Evolutionary conservation across 1,140 invertebrate species (phyloP).

Genomic region (Batillaria attramentaria): DNA sequence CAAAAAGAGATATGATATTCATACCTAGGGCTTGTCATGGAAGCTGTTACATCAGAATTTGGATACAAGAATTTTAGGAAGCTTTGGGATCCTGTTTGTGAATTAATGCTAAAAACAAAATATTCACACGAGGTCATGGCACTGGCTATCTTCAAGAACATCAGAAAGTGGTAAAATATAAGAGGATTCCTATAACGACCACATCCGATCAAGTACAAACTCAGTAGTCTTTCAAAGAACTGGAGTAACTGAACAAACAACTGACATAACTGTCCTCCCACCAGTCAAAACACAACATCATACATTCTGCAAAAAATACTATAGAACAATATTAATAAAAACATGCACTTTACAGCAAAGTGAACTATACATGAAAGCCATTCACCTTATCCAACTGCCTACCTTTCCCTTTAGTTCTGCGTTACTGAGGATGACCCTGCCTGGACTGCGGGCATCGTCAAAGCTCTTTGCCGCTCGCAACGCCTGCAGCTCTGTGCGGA

Average conservation of each 20-base stretch:
- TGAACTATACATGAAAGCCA: neutral
- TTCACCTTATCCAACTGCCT: neutral
- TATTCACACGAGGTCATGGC: no score
- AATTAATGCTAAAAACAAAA: neutral
- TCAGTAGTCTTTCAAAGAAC: no score
- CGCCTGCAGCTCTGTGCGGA: conserved; percentile 84
- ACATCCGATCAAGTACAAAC: no score
- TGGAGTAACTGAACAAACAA: no score
- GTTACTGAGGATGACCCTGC: conserved; percentile 35
- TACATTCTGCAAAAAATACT: neutral
- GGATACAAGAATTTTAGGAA: neutral
- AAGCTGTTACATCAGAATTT: no score
- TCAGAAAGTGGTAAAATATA: no score
- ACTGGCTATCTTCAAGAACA: no score
- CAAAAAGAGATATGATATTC: neutral
- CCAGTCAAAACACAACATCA: neutral
- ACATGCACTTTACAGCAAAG: neutral
- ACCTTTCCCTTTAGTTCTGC: conserved; percentile 61
- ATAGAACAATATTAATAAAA: neutral
- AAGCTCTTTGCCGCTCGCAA: conserved; percentile 71
- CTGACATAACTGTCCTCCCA: neutral
- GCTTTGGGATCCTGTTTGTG: neutral
- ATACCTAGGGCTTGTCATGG: no score
- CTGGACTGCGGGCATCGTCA: conserved; percentile 34
- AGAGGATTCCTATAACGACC: no score